A percentile compares a stretch with the other conserved stretches of the same genome.
These are phyloP conservation scores for Pimpla rufipes DNA, from an alignment of 2,888 invertebrate species.

Conservation along the genomic window DNA sequence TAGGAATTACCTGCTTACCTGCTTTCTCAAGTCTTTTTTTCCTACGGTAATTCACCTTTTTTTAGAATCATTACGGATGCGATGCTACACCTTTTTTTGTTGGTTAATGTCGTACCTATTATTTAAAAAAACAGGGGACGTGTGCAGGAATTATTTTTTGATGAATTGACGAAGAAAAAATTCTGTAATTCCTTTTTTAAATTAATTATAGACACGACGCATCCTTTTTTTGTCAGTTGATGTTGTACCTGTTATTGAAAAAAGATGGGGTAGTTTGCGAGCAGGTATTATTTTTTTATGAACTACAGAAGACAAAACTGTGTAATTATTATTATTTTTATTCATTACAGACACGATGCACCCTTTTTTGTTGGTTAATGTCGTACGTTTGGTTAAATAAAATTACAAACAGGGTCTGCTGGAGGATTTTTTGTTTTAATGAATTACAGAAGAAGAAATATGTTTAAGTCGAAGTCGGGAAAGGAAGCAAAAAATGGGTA, in stretches of 20 bases:
- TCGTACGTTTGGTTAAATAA: neutral
- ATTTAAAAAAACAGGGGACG: neutral
- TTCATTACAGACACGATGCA: neutral
- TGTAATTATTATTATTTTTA: slow-evolving; percentile 40
- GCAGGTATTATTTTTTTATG: slow-evolving; percentile 11
- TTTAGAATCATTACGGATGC: slow-evolving; percentile 6
- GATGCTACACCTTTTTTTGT: slow-evolving; percentile 3
- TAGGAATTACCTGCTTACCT: slow-evolving; percentile 26
- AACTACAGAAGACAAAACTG: too few species aligned
- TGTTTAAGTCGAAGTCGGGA: slow-evolving; percentile 33
- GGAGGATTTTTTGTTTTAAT: neutral
- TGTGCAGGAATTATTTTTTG: neutral
- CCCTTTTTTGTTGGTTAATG: slow-evolving; percentile 14
- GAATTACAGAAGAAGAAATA: neutral
- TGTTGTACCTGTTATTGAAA: too few species aligned
- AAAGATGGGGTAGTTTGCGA: slow-evolving; percentile 42
- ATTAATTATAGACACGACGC: too few species aligned
- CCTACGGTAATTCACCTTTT: slow-evolving; percentile 42
- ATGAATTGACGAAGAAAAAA: too few species aligned
- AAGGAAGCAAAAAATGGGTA: slow-evolving; percentile 49
- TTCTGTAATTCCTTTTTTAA: too few species aligned
- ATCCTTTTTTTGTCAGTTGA: too few species aligned
- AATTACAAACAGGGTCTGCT: neutral
- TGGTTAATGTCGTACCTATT: neutral
- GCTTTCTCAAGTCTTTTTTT: slow-evolving; percentile 42